These are phyloP conservation scores for Drosophila paramelanica DNA, from an alignment of 2,888 invertebrate genomes.

Conservation along the genomic window DNA sequence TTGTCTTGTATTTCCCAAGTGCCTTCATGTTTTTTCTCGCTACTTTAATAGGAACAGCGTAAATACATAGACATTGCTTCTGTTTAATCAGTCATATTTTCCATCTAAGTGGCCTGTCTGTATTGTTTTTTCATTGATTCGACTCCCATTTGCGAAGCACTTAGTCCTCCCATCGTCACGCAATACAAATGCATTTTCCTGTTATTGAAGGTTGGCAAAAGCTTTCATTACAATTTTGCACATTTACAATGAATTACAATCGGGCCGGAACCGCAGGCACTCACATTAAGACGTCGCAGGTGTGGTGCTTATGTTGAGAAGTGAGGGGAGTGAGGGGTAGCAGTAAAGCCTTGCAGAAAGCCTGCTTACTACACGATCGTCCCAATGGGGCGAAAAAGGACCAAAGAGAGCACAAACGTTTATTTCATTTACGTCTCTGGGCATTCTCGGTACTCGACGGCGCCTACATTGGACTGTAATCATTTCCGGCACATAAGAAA, in stretches of 20 bases:
- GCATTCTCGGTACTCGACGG: conserved; percentile 14
- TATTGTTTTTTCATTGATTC: background rate
- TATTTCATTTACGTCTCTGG: conserved; percentile 33
- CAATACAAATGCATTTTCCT: conserved; percentile 32
- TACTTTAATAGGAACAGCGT: background rate
- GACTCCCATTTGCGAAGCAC: conserved; percentile 13
- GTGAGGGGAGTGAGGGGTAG: background rate
- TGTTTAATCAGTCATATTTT: background rate
- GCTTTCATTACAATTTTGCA: conserved; percentile 43
- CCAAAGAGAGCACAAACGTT: conserved; percentile 7
- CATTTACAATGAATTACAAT: conserved; percentile 49
- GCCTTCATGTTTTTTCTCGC: background rate
- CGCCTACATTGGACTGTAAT: conserved; percentile 48
- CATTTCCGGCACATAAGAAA: conserved; percentile 50
- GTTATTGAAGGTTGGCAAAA: conserved; percentile 20
- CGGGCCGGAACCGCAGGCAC: conserved; percentile 28
- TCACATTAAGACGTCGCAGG: conserved; percentile 25
- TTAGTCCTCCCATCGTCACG: conserved; percentile 19
- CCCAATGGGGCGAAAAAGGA: background rate
- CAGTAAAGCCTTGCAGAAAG: conserved; percentile 57
- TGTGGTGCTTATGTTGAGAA: conserved; percentile 1
- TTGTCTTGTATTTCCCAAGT: background rate
- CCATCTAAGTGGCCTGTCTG: background rate
- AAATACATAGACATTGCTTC: background rate
- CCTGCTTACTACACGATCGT: conserved; percentile 27